Evolutionary conservation across 1,140 invertebrate species (phyloP).

Genomic region (Geopemphigus sp.): DNA sequence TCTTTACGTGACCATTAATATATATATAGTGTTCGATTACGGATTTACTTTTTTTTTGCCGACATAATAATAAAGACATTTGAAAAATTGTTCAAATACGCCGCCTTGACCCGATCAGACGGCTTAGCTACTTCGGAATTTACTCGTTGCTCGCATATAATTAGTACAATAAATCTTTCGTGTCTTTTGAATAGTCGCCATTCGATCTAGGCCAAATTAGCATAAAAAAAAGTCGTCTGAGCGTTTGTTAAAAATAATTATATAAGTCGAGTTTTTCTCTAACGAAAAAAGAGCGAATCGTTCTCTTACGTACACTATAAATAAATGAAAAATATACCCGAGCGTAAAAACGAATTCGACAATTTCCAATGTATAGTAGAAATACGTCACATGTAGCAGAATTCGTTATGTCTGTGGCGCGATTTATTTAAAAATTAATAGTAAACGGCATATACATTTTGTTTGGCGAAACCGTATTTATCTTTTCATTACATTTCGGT

Average conservation of each 20-base stretch:
- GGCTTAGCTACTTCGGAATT: constrained; percentile 35
- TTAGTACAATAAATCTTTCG: constrained; percentile 46
- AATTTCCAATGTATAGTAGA: not conserved
- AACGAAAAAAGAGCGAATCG: not conserved
- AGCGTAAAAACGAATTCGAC: not conserved
- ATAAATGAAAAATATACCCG: not conserved
- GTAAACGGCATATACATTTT: not conserved
- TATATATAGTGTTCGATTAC: constrained; percentile 18
- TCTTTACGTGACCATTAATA: constrained; percentile 40
- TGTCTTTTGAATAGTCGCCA: constrained; percentile 39
- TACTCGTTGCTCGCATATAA: constrained; percentile 37
- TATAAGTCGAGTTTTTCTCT: not conserved
- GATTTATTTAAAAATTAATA: not conserved
- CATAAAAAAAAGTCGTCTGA: constrained; percentile 35
- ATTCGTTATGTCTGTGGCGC: not conserved
- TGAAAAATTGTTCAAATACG: constrained; percentile 48
- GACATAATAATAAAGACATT: constrained; percentile 46
- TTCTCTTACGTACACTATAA: not conserved
- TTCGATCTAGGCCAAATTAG: constrained; percentile 27
- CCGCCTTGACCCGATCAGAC: constrained; percentile 36
- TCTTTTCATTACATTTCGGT: not conserved
- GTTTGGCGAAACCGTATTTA: not conserved
- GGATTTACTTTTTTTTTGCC: constrained; percentile 27
- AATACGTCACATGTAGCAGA: not conserved
- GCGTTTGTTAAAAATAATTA: constrained; percentile 34